phyloP scores from a whole-genome alignment of 1,140 invertebrate species.

The Zeugodacus cucurbitae region DNA sequence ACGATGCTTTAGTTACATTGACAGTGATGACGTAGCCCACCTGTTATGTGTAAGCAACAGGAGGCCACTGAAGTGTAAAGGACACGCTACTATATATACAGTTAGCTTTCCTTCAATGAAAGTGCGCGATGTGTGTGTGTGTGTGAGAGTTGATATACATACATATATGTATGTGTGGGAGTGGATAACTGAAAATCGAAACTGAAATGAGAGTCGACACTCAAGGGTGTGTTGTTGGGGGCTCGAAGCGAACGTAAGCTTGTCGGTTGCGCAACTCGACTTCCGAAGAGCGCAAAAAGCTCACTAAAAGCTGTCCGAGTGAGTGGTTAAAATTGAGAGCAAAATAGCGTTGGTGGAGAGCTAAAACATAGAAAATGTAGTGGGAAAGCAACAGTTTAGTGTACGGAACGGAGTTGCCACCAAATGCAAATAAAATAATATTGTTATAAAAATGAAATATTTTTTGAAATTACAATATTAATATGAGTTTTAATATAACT shows the following conservation, averaged over 20 bases:
- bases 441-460: too few species aligned
- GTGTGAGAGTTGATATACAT: not conserved
- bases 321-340: not conserved
- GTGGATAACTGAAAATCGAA: not conserved
- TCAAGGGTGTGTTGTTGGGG: not conserved
- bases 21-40: conserved; percentile 45
- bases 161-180: not conserved
- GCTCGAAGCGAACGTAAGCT: not conserved
- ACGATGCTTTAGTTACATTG: not conserved
- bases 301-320: not conserved
- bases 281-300: not conserved
- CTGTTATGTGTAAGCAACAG: conserved; percentile 47
- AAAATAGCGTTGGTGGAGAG: not conserved
- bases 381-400: not conserved
- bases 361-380: not conserved
- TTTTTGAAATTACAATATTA: too few species aligned
- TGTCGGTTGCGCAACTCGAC: not conserved
- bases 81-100: conserved; percentile 4
- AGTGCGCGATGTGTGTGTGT: not conserved
- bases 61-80: conserved; percentile 41
- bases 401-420: not conserved
- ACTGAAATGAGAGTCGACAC: not conserved
- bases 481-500: too few species aligned
- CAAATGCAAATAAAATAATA: too few species aligned
- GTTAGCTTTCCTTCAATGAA: conserved; percentile 31